Conservation (phyloP, 2,797 vertebrate species). For the Halcyon badia region DNA sequence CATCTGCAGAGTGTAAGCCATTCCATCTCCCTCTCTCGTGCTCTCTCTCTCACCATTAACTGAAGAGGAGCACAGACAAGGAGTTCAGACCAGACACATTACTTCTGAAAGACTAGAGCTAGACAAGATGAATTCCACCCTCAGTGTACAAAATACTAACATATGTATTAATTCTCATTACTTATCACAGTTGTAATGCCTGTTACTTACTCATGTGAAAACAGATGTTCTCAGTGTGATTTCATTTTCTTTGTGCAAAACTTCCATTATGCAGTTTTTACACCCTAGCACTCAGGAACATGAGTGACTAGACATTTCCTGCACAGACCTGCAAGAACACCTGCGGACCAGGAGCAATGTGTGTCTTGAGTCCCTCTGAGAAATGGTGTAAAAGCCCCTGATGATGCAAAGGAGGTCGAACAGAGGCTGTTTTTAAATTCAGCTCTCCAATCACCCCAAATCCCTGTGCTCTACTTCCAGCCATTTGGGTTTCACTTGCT, state of each 20-base stretch:
- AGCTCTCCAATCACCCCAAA: neutral
- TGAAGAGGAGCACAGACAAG: constrained; percentile 38
- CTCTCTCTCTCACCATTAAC: neutral
- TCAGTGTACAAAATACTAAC: constrained; percentile 22
- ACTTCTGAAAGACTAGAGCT: constrained; percentile 1
- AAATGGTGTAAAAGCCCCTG: rapidly evolving
- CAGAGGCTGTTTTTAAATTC: neutral
- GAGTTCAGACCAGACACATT: constrained; percentile 19
- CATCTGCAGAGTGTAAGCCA: constrained; percentile 43
- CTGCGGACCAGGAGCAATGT: neutral
- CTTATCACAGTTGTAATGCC: neutral
- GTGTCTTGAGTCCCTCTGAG: neutral
- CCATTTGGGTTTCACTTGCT: neutral
- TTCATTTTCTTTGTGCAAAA: constrained; percentile 41
- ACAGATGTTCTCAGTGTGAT: neutral
- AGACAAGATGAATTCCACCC: constrained; percentile 41
- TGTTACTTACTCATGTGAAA: constrained; percentile 24
- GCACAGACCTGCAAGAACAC: neutral
- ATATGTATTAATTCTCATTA: constrained; percentile 10
- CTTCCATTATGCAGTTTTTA: neutral
- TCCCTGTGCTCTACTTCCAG: neutral
- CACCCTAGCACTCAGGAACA: neutral
- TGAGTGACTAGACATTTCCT: constrained; percentile 8
- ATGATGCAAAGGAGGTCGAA: neutral
- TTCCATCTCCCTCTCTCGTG: neutral